Conservation (phyloP, 1,140 invertebrate genomes). For the Drosophila kanapiae region DNA sequence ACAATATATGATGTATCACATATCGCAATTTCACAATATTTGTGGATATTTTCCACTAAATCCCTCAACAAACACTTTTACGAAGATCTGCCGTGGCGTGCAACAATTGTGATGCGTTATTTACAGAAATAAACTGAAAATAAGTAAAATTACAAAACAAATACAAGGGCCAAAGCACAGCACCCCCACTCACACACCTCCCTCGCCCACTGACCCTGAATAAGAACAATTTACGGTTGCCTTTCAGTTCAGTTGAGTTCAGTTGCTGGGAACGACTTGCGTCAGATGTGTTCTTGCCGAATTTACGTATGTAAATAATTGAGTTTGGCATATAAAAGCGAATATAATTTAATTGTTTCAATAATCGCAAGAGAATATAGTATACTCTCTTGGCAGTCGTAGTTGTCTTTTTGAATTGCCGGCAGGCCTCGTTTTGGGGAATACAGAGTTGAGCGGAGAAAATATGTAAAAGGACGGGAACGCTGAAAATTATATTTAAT, state of each 20-base stretch:
- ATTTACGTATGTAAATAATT: slow-evolving; percentile 61
- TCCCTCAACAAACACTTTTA: slow-evolving; percentile 24
- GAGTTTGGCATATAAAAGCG: slow-evolving; percentile 50
- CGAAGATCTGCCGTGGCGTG: slow-evolving; percentile 18
- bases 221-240: slow-evolving; percentile 37
- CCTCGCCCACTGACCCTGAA: slow-evolving; percentile 51
- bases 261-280: slow-evolving; percentile 56
- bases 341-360: slow-evolving; percentile 74
- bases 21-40: slow-evolving; percentile 40
- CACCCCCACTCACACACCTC: not conserved
- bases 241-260: slow-evolving; percentile 26
- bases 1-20: slow-evolving; percentile 42
- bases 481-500: slow-evolving; percentile 47
- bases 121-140: slow-evolving; percentile 43
- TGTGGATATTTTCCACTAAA: slow-evolving; percentile 31
- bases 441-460: not conserved
- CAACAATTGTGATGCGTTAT: slow-evolving; percentile 38
- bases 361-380: slow-evolving; percentile 37
- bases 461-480: slow-evolving; percentile 1
- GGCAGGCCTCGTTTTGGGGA: slow-evolving; percentile 5
- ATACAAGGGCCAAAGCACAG: slow-evolving; percentile 35
- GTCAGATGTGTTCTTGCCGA: slow-evolving; percentile 67
- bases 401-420: slow-evolving; percentile 31
- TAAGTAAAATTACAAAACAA: slow-evolving; percentile 28
- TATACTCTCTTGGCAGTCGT: slow-evolving; percentile 41